Conservation (phyloP, 2,113 vertebrate genomes). For the Epinephelus moara region DNA sequence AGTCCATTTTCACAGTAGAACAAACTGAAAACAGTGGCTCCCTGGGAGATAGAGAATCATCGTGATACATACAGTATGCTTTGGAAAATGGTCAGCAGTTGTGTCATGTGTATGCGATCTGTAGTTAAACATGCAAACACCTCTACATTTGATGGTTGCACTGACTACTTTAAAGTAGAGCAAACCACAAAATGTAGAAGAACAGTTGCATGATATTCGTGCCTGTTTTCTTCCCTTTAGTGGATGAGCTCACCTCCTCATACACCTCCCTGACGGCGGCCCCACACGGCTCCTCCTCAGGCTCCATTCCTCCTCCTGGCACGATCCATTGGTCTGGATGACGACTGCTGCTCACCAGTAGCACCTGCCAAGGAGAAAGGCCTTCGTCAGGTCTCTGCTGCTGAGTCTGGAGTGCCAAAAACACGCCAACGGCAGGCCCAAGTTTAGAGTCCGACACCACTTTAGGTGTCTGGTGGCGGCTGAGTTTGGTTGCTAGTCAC, state of each 20-base stretch:
- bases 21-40: background rate
- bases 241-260: conserved; percentile 89
- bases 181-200: background rate
- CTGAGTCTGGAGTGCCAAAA: conserved; percentile 13
- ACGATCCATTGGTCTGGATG: conserved; percentile 99
- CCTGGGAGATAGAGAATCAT: background rate
- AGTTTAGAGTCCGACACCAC: conserved; percentile 12
- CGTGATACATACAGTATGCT: background rate
- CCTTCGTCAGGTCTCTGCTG: conserved; percentile 27
- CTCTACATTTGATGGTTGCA: background rate
- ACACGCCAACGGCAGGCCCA: background rate
- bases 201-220: background rate
- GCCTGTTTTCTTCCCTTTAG: background rate
- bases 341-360: conserved; percentile 97
- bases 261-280: conserved; percentile 95
- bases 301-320: conserved; percentile 98
- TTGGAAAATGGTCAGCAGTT: background rate
- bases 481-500: conserved; percentile 17
- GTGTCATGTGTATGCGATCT: background rate
- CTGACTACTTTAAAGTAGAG: background rate
- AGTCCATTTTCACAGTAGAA: background rate
- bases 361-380: conserved; percentile 85
- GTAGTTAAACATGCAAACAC: background rate
- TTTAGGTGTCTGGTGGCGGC: conserved; percentile 15
- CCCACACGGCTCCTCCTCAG: conserved; percentile 93